Evolutionary conservation across 2,888 invertebrate species (phyloP).

Genomic region (Didymodactylos carnosus): DNA sequence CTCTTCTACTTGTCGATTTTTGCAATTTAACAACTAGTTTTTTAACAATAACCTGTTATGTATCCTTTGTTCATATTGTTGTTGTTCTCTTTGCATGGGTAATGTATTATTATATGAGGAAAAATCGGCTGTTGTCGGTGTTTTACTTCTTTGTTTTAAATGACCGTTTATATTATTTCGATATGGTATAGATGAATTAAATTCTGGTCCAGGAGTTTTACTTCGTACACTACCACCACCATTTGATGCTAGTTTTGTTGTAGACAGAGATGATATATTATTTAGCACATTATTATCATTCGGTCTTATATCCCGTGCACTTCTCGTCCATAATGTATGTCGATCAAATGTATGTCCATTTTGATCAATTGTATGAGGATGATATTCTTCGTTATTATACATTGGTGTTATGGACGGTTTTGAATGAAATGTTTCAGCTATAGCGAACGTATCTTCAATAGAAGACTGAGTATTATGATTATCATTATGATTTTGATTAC

Average conservation of each 20-base stretch:
- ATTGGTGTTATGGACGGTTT: background rate
- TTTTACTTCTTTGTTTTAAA: conserved; percentile 23
- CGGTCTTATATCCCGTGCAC: background rate
- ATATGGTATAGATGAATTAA: conserved; percentile 13
- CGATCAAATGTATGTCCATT: background rate
- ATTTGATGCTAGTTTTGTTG: background rate
- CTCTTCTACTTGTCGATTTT: too few relatives aligned
- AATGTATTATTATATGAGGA: background rate
- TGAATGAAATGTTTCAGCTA: background rate
- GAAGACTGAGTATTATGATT: too few relatives aligned
- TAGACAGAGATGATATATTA: too few relatives aligned
- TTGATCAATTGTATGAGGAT: too few relatives aligned
- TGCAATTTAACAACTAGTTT: too few relatives aligned
- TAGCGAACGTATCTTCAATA: background rate
- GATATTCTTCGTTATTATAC: too few relatives aligned
- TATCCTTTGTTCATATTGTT: too few relatives aligned
- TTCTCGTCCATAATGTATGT: background rate
- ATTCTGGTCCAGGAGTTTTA: conserved; percentile 34
- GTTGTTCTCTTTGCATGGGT: too few relatives aligned
- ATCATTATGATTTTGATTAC: too few relatives aligned
- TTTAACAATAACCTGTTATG: background rate
- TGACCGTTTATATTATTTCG: background rate
- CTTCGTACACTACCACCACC: conserved; percentile 18
- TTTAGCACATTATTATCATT: too few relatives aligned
- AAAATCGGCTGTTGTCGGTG: conserved; percentile 20